A percentile compares a stretch with the other conserved stretches of the same genome.
Evolutionary conservation across 2,797 vertebrate species (phyloP).

Genomic region (Stomatorhinus walkeri): DNA sequence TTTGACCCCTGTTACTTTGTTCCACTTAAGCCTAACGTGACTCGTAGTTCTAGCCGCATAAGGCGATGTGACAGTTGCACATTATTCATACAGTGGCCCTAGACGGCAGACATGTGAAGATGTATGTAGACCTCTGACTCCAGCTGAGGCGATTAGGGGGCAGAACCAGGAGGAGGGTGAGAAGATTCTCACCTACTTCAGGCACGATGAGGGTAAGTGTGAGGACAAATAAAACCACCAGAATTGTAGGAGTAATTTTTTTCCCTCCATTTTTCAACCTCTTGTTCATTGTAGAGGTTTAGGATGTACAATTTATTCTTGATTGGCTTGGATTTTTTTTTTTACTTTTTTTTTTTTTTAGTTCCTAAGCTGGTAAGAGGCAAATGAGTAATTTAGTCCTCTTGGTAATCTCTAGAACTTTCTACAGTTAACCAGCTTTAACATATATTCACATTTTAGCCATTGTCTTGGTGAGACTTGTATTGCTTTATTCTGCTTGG

Average conservation of each 20-base stretch:
- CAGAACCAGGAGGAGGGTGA: neutral
- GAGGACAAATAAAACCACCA: neutral
- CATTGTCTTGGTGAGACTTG: neutral
- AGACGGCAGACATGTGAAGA: neutral
- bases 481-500: neutral
- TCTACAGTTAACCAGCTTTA: neutral
- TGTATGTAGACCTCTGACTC: neutral
- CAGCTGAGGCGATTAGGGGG: neutral
- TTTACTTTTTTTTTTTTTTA: neutral
- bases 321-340: neutral
- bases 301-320: neutral
- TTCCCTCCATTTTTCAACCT: neutral
- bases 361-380: neutral
- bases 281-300: neutral
- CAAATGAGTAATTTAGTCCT: neutral
- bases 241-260: neutral
- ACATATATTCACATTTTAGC: neutral
- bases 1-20: neutral
- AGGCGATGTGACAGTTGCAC: neutral
- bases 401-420: neutral
- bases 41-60: neutral
- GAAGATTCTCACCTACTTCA: neutral
- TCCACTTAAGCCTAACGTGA: neutral
- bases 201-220: neutral
- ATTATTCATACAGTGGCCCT: neutral